Conservation (phyloP, 92 coral and sea anemone genomes). For the Nematostella vectensis region DNA sequence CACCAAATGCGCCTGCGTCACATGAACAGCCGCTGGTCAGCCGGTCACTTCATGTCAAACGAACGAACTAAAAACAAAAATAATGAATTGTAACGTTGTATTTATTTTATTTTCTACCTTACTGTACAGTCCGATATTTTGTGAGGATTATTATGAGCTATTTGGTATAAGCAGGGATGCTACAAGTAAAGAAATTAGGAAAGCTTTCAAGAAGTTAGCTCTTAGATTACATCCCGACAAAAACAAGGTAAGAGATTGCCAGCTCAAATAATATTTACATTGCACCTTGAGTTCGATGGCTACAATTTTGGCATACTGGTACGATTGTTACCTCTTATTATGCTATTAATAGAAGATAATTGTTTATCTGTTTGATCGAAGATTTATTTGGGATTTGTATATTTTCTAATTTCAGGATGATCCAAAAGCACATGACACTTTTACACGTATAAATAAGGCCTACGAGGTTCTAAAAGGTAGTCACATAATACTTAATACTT, state of each 20-base stretch:
- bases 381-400: too few species aligned
- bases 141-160: conserved; percentile 87
- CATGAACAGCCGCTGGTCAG: conserved; percentile 25
- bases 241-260: conserved; percentile 83
- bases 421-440: conserved; percentile 85
- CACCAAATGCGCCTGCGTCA: conserved; percentile 26
- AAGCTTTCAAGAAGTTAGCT: conserved; percentile 91
- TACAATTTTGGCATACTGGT: conserved; percentile 2
- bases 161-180: conserved; percentile 93
- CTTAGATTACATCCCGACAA: conserved; percentile 87
- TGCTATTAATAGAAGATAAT: too few species aligned
- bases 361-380: too few species aligned
- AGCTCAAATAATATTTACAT: not conserved
- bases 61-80: not conserved
- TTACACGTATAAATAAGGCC: conserved; percentile 74
- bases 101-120: conserved; percentile 70
- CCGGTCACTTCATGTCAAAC: conserved; percentile 1
- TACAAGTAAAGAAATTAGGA: conserved; percentile 79
- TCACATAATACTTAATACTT: too few species aligned
- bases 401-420: conserved; percentile 46
- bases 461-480: conserved; percentile 95
- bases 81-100: conserved; percentile 66
- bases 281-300: conserved; percentile 6
- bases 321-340: conserved; percentile 4
- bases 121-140: conserved; percentile 58